phyloP scores from a whole-genome alignment of 2,113 vertebrate genomes.

The Tetrax tetrax region DNA sequence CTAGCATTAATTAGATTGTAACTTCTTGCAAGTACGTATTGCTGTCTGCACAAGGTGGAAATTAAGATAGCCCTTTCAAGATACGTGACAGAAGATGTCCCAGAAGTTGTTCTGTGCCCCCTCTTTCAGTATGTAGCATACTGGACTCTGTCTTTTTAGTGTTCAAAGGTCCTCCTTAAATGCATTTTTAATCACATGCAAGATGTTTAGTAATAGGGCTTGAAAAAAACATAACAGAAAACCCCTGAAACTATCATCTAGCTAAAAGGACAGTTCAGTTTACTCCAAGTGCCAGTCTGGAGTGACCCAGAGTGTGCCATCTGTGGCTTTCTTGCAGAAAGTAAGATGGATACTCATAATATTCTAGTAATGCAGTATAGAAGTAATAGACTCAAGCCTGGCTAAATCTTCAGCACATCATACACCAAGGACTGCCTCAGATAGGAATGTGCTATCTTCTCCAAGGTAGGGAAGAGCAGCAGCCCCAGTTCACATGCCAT shows the following conservation, averaged over 20 bases:
- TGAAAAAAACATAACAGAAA: neutral
- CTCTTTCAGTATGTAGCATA: neutral
- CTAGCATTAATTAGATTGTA: neutral
- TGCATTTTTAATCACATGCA: neutral
- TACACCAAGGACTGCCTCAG: neutral
- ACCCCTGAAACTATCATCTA: neutral
- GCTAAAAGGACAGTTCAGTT: neutral
- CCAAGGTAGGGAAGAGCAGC: neutral
- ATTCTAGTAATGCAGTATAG: neutral
- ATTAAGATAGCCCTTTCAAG: neutral
- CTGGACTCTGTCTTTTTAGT: neutral
- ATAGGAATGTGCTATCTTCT: neutral
- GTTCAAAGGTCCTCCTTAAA: neutral
- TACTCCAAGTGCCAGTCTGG: neutral
- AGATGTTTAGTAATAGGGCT: neutral
- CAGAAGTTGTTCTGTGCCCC: neutral
- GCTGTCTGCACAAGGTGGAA: neutral
- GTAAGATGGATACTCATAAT: neutral
- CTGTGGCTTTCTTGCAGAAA: neutral
- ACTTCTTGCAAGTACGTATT: neutral
- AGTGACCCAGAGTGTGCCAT: neutral
- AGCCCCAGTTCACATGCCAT: neutral
- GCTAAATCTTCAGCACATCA: neutral
- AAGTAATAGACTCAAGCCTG: neutral
- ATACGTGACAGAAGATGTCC: neutral